These are phyloP conservation scores for Aquatica leii DNA, from an alignment of 2,888 invertebrate species.

Conservation along the genomic window DNA sequence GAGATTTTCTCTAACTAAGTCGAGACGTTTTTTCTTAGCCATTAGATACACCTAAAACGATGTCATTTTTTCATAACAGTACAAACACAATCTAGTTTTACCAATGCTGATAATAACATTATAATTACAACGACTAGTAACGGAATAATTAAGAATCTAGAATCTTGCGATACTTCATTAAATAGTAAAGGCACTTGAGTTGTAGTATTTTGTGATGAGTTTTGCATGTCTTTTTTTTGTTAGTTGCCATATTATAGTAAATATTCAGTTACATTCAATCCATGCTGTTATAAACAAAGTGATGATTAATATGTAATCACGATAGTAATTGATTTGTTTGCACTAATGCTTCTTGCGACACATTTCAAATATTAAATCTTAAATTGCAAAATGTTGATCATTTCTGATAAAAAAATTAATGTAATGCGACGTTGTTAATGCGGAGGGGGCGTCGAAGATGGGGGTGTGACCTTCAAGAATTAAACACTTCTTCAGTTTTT, in stretches of 20 bases:
- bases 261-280: background rate
- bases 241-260: background rate
- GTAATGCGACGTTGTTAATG: too few species aligned
- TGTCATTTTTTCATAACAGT: too few species aligned
- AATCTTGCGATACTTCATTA: constrained; percentile 45
- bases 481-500: too few species aligned
- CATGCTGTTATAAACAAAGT: too few species aligned
- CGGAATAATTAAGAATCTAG: constrained; percentile 56
- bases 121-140: constrained; percentile 56
- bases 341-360: too few species aligned
- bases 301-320: too few species aligned
- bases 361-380: too few species aligned
- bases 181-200: constrained; percentile 10
- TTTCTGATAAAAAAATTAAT: too few species aligned
- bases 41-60: constrained; percentile 62
- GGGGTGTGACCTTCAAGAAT: too few species aligned
- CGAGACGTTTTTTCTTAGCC: constrained; percentile 64
- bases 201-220: constrained; percentile 7
- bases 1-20: constrained; percentile 68
- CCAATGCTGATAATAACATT: constrained; percentile 57
- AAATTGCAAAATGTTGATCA: too few species aligned
- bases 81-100: constrained; percentile 39
- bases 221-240: background rate
- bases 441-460: too few species aligned
- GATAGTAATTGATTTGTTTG: too few species aligned